Evolutionary conservation across 2,797 vertebrate species (phyloP).

Genomic region (Argya squamiceps): DNA sequence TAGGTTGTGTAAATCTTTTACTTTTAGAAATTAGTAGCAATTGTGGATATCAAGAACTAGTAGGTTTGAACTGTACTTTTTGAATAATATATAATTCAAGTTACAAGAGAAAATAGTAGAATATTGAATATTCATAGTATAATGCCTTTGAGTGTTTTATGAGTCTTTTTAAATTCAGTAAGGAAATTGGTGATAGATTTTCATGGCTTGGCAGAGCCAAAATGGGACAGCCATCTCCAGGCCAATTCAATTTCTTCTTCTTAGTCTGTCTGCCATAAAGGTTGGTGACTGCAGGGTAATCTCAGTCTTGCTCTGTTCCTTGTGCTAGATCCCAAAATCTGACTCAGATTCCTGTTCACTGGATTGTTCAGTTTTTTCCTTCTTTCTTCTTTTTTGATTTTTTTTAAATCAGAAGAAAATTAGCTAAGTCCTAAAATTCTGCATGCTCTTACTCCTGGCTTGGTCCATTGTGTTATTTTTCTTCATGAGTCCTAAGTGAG

Average conservation of each 20-base stretch:
- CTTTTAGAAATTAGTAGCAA: background rate
- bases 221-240: background rate
- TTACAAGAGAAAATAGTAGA: background rate
- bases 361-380: background rate
- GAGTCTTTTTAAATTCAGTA: background rate
- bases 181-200: background rate
- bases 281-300: background rate
- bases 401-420: background rate
- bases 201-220: background rate
- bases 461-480: background rate
- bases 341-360: background rate
- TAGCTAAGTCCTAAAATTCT: background rate
- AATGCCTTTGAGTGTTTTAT: background rate
- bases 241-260: background rate
- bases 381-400: background rate
- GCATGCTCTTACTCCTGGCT: background rate
- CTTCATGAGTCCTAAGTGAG: accelerated
- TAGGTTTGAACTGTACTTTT: background rate
- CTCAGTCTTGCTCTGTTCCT: background rate
- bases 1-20: background rate
- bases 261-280: background rate
- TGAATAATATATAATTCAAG: background rate
- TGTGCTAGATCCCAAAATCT: background rate
- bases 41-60: background rate
- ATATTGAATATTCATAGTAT: background rate